Conservation (phyloP, 2,797 vertebrate species). For the Onychomys leucogaster region DNA sequence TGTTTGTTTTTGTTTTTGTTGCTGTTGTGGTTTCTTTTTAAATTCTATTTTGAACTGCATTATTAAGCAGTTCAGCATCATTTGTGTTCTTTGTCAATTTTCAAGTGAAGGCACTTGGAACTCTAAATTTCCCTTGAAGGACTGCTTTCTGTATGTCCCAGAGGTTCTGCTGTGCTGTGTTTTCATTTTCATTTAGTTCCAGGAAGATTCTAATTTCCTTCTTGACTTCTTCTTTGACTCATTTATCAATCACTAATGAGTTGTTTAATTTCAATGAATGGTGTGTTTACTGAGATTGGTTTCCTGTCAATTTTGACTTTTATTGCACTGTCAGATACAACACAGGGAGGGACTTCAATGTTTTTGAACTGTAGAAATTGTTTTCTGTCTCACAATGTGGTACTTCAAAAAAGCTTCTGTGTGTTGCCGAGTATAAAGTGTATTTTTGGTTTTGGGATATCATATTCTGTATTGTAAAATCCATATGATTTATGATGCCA, state of each 20-base stretch:
- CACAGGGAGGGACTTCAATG: neutral
- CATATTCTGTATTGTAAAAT: neutral
- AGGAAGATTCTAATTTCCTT: neutral
- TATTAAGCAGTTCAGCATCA: neutral
- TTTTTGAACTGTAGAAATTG: neutral
- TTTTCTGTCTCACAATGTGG: neutral
- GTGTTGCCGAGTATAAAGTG: neutral
- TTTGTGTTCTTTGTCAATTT: neutral
- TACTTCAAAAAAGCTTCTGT: neutral
- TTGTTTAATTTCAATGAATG: neutral
- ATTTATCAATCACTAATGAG: neutral
- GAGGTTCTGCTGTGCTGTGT: neutral
- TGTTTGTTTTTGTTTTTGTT: neutral
- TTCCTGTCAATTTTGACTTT: neutral
- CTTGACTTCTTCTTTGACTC: neutral
- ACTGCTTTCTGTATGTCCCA: neutral
- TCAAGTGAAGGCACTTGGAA: neutral
- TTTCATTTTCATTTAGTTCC: neutral
- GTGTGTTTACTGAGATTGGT: neutral
- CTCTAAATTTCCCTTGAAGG: neutral
- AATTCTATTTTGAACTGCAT: neutral
- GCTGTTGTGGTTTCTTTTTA: too few species aligned
- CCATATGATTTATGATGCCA: neutral
- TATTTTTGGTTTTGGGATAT: neutral
- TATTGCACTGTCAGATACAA: neutral